Evolutionary conservation across 2,113 vertebrate genomes (phyloP).

Genomic region (Amia ocellicauda): DNA sequence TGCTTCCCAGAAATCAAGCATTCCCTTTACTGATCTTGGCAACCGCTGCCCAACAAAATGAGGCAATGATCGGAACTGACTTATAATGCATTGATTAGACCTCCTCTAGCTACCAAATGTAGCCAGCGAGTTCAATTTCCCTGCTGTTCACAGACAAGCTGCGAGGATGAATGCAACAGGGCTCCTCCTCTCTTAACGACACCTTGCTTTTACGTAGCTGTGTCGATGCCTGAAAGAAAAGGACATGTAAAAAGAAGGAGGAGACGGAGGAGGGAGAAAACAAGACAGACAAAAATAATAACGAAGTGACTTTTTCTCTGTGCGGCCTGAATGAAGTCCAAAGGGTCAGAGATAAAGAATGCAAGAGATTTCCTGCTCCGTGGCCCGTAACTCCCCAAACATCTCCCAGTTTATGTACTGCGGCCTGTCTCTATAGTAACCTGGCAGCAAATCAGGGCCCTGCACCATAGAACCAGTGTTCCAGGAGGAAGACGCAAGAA

Average conservation of each 20-base stretch:
- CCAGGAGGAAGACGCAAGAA: constrained; percentile 27
- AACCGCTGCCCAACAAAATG: background rate
- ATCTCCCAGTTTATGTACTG: constrained; percentile 51
- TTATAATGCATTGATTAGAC: background rate
- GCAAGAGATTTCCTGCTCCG: constrained; percentile 48
- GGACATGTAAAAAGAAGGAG: too few relatives aligned
- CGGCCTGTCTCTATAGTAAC: constrained; percentile 49
- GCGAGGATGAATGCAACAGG: too few relatives aligned
- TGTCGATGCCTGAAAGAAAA: constrained; percentile 8
- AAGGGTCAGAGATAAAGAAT: constrained; percentile 53
- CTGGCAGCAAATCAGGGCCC: constrained; percentile 43
- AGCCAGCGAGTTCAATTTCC: background rate
- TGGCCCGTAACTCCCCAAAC: constrained; percentile 40
- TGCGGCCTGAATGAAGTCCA: constrained; percentile 28
- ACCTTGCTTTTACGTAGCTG: constrained; percentile 1
- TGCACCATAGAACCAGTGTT: constrained; percentile 38
- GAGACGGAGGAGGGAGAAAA: constrained; percentile 20
- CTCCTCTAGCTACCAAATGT: background rate
- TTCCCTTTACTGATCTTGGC: constrained; percentile 10
- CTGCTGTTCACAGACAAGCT: background rate
- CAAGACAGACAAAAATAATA: constrained; percentile 11
- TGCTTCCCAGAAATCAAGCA: background rate
- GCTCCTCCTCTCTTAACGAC: background rate
- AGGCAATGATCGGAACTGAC: background rate
- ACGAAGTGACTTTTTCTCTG: constrained; percentile 18